Evolutionary conservation across 2,797 vertebrate genomes (phyloP).

Genomic region (Ptychadena robeensis): DNA sequence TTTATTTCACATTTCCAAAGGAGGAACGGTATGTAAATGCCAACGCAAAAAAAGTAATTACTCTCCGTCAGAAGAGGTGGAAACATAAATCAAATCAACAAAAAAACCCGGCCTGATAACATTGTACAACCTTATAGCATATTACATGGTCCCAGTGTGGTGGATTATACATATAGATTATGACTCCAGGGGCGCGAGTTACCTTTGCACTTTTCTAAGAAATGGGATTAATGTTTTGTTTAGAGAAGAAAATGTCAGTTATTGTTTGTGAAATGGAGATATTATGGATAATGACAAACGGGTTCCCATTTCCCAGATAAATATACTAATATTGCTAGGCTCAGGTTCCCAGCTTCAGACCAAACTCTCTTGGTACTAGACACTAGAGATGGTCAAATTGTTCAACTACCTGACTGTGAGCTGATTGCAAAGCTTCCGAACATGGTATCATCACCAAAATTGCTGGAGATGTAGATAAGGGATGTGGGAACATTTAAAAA

Average conservation of each 20-base stretch:
- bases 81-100: slow-evolving; percentile 27
- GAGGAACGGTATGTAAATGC: slow-evolving; percentile 29
- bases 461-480: no score
- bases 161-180: background rate
- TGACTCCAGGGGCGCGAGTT: background rate
- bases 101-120: slow-evolving; percentile 7
- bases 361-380: background rate
- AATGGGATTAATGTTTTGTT: background rate
- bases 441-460: no score
- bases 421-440: no score
- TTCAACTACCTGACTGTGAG: no score
- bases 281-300: background rate
- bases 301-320: background rate
- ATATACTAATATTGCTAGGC: background rate
- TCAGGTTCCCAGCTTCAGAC: background rate
- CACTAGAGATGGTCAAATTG: no score
- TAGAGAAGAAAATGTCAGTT: background rate
- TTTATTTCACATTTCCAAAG: slow-evolving; percentile 13
- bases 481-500: no score
- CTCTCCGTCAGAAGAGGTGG: background rate
- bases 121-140: background rate
- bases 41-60: slow-evolving; percentile 25
- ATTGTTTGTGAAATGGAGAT: background rate
- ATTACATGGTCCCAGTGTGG: background rate
- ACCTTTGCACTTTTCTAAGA: background rate